Evolutionary conservation across 2,797 vertebrate species (phyloP).

Genomic region (Silurus aristotelis): DNA sequence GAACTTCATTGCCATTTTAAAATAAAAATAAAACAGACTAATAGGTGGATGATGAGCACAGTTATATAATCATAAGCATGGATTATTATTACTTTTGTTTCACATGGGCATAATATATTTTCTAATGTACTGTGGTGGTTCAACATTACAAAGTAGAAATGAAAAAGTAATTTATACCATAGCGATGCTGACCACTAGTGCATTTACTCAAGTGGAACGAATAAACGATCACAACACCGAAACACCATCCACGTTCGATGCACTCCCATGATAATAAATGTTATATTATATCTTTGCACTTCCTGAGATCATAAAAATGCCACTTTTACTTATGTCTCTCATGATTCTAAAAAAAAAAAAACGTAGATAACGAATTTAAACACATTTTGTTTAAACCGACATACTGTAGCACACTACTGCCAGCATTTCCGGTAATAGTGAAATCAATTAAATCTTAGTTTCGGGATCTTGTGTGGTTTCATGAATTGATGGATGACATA

Average conservation of each 20-base stretch:
- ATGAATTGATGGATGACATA: neutral
- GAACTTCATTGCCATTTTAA: neutral
- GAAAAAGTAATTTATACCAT: neutral
- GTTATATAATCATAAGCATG: neutral
- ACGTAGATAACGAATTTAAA: neutral
- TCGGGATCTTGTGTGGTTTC: neutral
- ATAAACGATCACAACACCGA: neutral
- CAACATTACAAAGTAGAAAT: neutral
- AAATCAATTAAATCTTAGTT: neutral
- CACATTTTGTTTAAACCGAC: neutral
- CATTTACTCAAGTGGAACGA: neutral
- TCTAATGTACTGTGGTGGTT: neutral
- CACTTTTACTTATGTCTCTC: no score
- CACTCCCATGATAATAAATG: neutral
- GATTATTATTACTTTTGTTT: neutral
- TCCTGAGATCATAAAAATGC: no score
- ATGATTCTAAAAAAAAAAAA: neutral
- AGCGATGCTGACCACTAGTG: neutral
- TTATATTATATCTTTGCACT: no score
- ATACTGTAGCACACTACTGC: neutral
- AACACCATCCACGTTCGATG: neutral
- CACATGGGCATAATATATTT: neutral
- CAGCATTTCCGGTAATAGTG: neutral
- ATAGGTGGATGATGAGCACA: neutral
- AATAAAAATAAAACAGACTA: neutral